Evolutionary conservation across 2,888 invertebrate genomes (phyloP).

Genomic region (Macaria notata): DNA sequence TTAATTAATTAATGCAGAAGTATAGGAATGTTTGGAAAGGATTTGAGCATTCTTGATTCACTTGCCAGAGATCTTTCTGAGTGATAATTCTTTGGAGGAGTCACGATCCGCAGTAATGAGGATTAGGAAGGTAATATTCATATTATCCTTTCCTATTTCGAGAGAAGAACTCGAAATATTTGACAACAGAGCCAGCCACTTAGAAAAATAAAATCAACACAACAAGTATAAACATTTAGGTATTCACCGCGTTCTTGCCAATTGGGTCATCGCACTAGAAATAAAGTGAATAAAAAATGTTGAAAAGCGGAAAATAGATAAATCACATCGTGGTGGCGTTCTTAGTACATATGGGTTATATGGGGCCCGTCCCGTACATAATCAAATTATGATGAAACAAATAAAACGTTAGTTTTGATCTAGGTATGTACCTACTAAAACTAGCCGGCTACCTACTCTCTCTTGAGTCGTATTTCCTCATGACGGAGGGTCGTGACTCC

Average conservation of each 20-base stretch:
- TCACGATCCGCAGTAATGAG: not conserved
- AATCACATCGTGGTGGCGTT: not conserved
- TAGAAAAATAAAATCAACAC: not conserved
- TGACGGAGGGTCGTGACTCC: too few relatives aligned
- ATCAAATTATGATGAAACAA: not conserved
- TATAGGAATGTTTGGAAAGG: too few relatives aligned
- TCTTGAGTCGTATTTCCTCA: too few relatives aligned
- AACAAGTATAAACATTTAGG: not conserved
- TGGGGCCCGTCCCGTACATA: constrained; percentile 4
- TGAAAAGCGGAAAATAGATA: not conserved
- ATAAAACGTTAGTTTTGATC: not conserved
- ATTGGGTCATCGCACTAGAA: constrained; percentile 9
- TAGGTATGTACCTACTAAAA: not conserved
- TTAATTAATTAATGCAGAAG: too few relatives aligned
- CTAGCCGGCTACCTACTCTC: not conserved
- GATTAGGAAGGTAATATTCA: not conserved
- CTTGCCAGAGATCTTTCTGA: too few relatives aligned
- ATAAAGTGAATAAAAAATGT: not conserved
- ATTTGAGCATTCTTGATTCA: too few relatives aligned
- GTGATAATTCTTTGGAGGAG: not conserved
- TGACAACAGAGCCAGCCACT: not conserved
- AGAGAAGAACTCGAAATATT: not conserved
- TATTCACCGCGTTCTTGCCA: not conserved
- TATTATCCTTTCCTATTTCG: not conserved
- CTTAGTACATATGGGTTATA: not conserved